Conservation (phyloP, 1,140 invertebrate genomes). For the Eulimnadia texana region DNA sequence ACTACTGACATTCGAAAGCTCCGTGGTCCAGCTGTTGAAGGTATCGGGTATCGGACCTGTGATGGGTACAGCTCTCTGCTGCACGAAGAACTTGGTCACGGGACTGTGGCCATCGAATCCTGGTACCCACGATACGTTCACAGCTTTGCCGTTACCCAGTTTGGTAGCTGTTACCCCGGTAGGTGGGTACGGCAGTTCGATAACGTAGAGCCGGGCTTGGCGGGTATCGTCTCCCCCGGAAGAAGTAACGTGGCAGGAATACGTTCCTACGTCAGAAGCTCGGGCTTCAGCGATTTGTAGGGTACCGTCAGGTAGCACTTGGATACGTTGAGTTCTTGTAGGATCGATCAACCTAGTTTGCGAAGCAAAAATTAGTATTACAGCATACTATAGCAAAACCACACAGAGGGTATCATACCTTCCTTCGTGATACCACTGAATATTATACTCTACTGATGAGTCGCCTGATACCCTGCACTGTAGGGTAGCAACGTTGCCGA, state of each 20-base stretch:
- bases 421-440: constrained; percentile 81
- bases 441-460: constrained; percentile 70
- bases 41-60: constrained; percentile 67
- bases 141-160: constrained; percentile 30
- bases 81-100: constrained; percentile 82
- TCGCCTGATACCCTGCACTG: constrained; percentile 90
- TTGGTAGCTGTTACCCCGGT: constrained; percentile 64
- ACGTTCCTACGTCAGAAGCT: constrained; percentile 52
- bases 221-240: constrained; percentile 83
- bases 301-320: constrained; percentile 56
- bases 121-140: constrained; percentile 86
- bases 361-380: constrained; percentile 13
- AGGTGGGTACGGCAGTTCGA: constrained; percentile 86
- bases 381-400: constrained; percentile 1
- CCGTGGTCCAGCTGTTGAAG: constrained; percentile 72
- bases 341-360: constrained; percentile 35
- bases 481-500: constrained; percentile 76
- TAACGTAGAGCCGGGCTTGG: constrained; percentile 65
- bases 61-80: constrained; percentile 73
- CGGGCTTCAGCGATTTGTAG: constrained; percentile 63
- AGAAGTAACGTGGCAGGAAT: constrained; percentile 66
- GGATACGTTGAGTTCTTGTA: constrained; percentile 38
- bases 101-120: constrained; percentile 95
- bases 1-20: constrained; percentile 69
- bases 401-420: constrained; percentile 35